Conservation (phyloP, 2,888 invertebrate species). For the Glyphotaelius pellucidus region DNA sequence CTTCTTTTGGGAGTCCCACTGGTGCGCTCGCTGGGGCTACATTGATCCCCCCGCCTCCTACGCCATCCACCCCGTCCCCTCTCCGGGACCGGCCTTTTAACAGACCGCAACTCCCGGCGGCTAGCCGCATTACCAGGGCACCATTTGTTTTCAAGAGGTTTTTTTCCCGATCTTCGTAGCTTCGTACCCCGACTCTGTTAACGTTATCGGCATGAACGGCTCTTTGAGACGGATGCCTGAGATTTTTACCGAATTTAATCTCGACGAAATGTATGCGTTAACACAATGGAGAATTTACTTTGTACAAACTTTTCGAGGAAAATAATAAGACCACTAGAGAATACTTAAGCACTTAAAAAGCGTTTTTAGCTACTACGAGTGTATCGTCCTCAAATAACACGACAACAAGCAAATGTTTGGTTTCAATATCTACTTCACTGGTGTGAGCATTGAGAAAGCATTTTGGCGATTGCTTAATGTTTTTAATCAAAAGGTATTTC, state of each 20-base stretch:
- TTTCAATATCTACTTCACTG: background rate
- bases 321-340: background rate
- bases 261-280: slow-evolving; percentile 45
- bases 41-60: slow-evolving; percentile 44
- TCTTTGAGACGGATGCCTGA: slow-evolving; percentile 43
- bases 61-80: slow-evolving; percentile 11
- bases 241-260: slow-evolving; percentile 50
- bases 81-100: slow-evolving; percentile 32
- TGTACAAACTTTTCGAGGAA: background rate
- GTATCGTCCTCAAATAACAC: background rate
- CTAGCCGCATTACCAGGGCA: slow-evolving; percentile 50
- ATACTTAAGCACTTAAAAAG: background rate
- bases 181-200: slow-evolving; percentile 26
- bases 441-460: background rate
- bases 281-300: slow-evolving; percentile 32
- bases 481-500: too few species aligned
- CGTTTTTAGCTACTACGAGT: background rate
- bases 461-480: too few species aligned
- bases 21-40: slow-evolving; percentile 10
- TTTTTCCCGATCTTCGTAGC: slow-evolving; percentile 53
- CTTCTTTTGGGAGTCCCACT: slow-evolving; percentile 12
- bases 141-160: slow-evolving; percentile 63
- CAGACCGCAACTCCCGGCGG: slow-evolving; percentile 59
- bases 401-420: background rate
- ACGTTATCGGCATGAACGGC: slow-evolving; percentile 49